Evolutionary conservation across 92 coral and sea anemone species (phyloP), one percentile per base, ranked within the genome.

Genomic region (Pocillopora grandis): DNA sequence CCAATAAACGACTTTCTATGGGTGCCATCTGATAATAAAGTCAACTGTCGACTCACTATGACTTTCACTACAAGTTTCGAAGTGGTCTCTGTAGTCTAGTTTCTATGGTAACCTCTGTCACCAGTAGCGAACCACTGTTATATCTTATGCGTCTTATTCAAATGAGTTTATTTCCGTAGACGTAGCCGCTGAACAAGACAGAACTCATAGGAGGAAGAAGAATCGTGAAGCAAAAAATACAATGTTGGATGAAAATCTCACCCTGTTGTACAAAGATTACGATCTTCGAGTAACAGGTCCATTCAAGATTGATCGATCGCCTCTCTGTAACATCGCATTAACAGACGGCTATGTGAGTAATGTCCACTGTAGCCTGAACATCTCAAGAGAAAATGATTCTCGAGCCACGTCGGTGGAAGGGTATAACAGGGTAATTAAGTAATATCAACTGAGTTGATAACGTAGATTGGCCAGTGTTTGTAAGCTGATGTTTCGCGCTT

Each of bases 241-340:
- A 23, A 66, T 79, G 74, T 55, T 21, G 59, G 56, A 27, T 17
- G 57, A 37, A 58, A 19, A 11, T 57, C 16, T 59, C 71, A 5
- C 55, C 18, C 58, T 27, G 17, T 0, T 20, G n/a, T 15, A 71
- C 20, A 37, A 81, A 17, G 1, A n/a, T 18, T 36, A 69, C 60
- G 85, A 81, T 81, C 77, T 81, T 60, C 77, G 78, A 37, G 80
- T 60, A 0, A 62, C 52, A 21, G 89, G 85, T 20, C n/a, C 85
- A 37, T 78, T 86, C 79, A 70, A 79, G 79, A 78, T 86, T 35
- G 89, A 85, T 37, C 85, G 89, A 79, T 86, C 89, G 9, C 73
- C 85, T 12, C 78, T 76, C 14, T 86, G 89, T 80, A 79, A 79
- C 57, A 36, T 79, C 14, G 60, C 37, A 19, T 35, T 86, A 61